A percentile compares a stretch with the other conserved stretches of the same genome.
phyloP scores from a whole-genome alignment of 2,113 vertebrate species.

The Erythrocercus mccallii region DNA sequence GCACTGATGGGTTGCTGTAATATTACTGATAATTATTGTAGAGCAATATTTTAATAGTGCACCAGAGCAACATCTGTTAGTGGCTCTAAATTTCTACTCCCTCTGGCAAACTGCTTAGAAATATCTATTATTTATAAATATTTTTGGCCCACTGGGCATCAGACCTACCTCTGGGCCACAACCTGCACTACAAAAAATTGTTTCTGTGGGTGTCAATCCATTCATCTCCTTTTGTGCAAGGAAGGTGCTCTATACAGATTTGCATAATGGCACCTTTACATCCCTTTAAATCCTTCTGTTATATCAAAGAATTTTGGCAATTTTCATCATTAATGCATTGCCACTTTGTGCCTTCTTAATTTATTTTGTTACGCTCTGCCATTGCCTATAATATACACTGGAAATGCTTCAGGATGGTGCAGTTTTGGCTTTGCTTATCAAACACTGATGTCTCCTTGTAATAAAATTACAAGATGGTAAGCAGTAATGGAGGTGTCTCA shows the following conservation, averaged over 20 bases:
- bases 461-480: not conserved
- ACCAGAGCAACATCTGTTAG: not conserved
- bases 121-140: not conserved
- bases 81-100: not conserved
- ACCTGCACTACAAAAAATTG: not conserved
- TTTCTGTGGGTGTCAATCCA: not conserved
- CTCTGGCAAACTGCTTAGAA: not conserved
- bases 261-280: not conserved
- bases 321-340: not conserved
- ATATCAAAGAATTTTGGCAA: not conserved
- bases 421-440: not conserved
- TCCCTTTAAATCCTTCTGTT: not conserved
- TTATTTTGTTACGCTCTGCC: not conserved
- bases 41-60: not conserved
- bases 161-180: not conserved
- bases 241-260: not conserved
- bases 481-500: not conserved
- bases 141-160: not conserved
- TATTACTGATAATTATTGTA: not conserved
- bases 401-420: not conserved
- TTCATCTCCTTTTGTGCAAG: not conserved
- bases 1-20: not conserved
- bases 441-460: not conserved
- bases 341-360: not conserved
- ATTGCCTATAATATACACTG: not conserved